Percentiles rank a stretch among this genome's conserved stretches.
These are phyloP conservation scores for Coremacera marginata DNA, from an alignment of 2,888 invertebrate species.

Conservation along the genomic window DNA sequence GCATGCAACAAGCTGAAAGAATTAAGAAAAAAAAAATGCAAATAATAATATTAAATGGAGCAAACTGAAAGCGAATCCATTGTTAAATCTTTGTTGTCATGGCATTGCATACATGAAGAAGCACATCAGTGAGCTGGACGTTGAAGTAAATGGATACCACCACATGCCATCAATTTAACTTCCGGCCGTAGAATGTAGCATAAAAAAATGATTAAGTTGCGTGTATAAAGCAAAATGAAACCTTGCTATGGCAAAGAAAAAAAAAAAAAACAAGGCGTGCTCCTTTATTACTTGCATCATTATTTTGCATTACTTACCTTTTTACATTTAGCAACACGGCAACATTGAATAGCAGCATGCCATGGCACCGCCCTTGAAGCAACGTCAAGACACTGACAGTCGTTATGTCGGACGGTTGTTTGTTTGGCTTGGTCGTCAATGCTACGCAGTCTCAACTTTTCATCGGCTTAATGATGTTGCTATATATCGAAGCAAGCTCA, in stretches of 20 bases:
- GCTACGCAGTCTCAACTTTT: constrained; percentile 26
- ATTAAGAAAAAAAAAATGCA: not conserved
- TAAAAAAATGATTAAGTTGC: constrained; percentile 21
- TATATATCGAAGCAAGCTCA: not conserved
- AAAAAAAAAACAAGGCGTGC: not conserved
- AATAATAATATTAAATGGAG: not conserved
- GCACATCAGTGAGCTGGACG: not conserved
- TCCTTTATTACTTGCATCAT: constrained; percentile 28
- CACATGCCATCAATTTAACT: constrained; percentile 27
- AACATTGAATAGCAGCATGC: not conserved
- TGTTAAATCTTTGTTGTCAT: not conserved
- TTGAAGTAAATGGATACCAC: not conserved
- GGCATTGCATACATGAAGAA: not conserved
- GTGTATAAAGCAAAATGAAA: constrained; percentile 3
- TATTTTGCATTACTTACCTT: constrained; percentile 40
- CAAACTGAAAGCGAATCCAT: constrained; percentile 1
- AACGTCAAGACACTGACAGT: not conserved
- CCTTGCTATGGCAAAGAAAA: not conserved
- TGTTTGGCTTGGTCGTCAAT: not conserved
- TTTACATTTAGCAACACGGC: constrained; percentile 14
- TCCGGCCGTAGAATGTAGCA: not conserved
- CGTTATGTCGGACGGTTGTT: not conserved
- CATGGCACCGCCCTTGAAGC: not conserved
- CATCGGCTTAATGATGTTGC: constrained; percentile 35
- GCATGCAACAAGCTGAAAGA: not conserved